phyloP scores from a whole-genome alignment of 2,113 vertebrate species.

The Myotis davidii region DNA sequence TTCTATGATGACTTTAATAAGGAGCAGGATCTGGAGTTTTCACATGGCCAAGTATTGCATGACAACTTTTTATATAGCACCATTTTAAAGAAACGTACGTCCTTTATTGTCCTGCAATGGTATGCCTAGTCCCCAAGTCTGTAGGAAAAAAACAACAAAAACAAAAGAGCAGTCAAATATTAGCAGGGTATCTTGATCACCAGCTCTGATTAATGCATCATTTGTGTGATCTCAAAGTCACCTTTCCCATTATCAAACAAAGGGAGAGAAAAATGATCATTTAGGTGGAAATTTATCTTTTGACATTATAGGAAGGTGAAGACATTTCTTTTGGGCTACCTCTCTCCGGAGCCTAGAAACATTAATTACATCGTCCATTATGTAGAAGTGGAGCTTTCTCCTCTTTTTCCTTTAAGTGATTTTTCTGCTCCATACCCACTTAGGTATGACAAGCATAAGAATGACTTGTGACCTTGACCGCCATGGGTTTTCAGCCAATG shows the following conservation, averaged over 20 bases:
- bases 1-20: neutral
- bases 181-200: neutral
- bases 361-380: neutral
- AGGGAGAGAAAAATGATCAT: neutral
- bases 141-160: neutral
- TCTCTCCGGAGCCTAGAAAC: neutral
- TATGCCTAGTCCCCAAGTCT: neutral
- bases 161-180: neutral
- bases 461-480: neutral
- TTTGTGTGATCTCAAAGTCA: slow-evolving; percentile 1
- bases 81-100: neutral
- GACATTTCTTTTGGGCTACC: neutral
- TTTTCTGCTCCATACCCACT: neutral
- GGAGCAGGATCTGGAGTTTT: neutral
- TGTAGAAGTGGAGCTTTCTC: neutral
- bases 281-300: neutral
- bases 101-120: neutral
- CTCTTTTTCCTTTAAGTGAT: neutral
- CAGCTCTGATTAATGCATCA: neutral
- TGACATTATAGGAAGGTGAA: neutral
- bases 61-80: neutral
- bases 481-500: neutral
- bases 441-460: neutral
- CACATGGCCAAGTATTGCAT: neutral
- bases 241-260: neutral